Evolutionary conservation across 2,797 vertebrate species (phyloP), one percentile per base, ranked within the genome.

Genomic region (Enteromius unitaeniatus): DNA sequence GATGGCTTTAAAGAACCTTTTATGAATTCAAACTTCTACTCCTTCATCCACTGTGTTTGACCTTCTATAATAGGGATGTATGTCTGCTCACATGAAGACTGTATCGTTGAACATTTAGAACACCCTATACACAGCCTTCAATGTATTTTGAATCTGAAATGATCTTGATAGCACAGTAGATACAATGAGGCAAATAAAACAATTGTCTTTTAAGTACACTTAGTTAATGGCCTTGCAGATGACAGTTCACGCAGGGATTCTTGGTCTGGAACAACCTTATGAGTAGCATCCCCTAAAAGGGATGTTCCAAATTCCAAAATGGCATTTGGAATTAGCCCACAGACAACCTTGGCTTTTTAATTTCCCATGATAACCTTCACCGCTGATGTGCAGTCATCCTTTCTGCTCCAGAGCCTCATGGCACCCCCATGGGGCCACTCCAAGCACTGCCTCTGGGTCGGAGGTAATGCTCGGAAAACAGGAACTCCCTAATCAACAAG

Each of bases 291-390:
- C 1, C 31, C 21, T 76, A 40, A 55, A 75, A 58, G 5, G 10
- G 0, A 53, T 1, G n/a, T n/a, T n/a, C n/a, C n/a, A n/a, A n/a
- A n/a, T n/a, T n/a, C 28, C 10, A 76, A 76, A 76, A 40, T 58
- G 73, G 3, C 53, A 58, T 76, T 40, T 58, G 31, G 73, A 23
- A 58, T 76, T 40, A 58, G 13, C 73, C 31, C 73, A 76, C 13
- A 76, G 51, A 58, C 73, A 58, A 82, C 31, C 81, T 34, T 81
- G 55, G 13, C 67, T 55, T 67, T 64, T 81, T 86, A 87, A 88
- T 88, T 85, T 88, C 87, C 86, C 78, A 72, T 78, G 84, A 84
- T 88, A 83, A 86, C 69, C 79, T 83, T 80, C 78, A 68, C n/a
- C 26, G 14, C 64, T 55, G 70, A 77, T 82, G 74, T 73, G 78